A percentile compares a stretch with the other conserved stretches of the same genome.
These are phyloP conservation scores for Nineta flava DNA, from an alignment of 2,888 invertebrate genomes.

Conservation along the genomic window DNA sequence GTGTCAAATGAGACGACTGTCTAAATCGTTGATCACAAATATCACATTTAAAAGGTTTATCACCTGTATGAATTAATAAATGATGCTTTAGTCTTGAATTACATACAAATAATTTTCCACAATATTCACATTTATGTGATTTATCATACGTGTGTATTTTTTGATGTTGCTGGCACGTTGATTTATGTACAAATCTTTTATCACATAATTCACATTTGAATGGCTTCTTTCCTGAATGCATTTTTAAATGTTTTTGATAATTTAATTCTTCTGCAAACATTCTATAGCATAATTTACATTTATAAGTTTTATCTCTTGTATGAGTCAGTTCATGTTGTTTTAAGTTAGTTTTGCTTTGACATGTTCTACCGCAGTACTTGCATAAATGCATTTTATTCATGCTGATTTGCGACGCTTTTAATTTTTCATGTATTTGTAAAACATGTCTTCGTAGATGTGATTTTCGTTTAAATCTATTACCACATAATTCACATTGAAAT, in stretches of 20 bases:
- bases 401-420: too few relatives aligned
- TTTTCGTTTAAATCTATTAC: not conserved
- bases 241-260: too few relatives aligned
- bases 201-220: not conserved
- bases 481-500: not conserved
- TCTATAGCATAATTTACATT: not conserved
- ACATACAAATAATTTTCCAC: not conserved
- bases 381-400: not conserved
- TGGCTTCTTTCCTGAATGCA: too few relatives aligned
- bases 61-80: not conserved
- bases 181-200: not conserved
- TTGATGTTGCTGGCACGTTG: not conserved
- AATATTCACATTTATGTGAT: not conserved
- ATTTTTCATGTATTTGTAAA: too few relatives aligned
- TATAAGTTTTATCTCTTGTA: not conserved
- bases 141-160: not conserved
- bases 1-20: not conserved
- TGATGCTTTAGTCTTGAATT: not conserved
- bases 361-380: not conserved
- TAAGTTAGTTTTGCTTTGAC: not conserved
- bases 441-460: not conserved
- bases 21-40: not conserved
- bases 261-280: too few relatives aligned
- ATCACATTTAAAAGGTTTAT: not conserved
- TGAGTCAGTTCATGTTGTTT: not conserved